Evolutionary conservation across 37 sponge, comb jelly and placozoan genomes (phyloP), one percentile per base, ranked within the genome.

Genomic region (Diacarnus erythraeanus): DNA sequence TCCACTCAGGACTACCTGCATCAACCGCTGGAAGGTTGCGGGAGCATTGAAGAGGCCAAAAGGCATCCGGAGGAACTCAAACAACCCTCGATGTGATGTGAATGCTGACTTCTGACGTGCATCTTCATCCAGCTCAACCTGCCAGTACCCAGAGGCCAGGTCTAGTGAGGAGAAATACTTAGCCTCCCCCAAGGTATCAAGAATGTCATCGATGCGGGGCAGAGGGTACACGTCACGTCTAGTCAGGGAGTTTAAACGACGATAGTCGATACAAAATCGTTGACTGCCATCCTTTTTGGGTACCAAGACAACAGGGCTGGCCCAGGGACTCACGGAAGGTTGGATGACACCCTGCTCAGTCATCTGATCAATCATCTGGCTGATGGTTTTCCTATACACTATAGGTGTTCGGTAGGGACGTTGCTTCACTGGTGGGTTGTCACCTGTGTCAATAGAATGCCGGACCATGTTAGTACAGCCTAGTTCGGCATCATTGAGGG

Each of bases 191-290:
- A n/a, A n/a, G n/a, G n/a, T n/a, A 86, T 70, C n/a, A n/a, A n/a
- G n/a, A n/a, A n/a, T n/a, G n/a, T n/a, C n/a, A n/a, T n/a, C n/a
- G n/a, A n/a, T n/a, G 33, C 71, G 57, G 61, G 71, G 81, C 22
- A 79, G 65, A 33, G 92, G 87, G 44, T 82, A 91, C 2, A 67
- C 79, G 44, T 83, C 92, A 29, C 82, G 86, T 38, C 86, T 90
- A 12, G 83, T 85, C 57, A 76, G 42, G 30, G 69, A 71, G 71
- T 90, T 90, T 15, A 86, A 26, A 6, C 67, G 34, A 35, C 86
- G 41, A 38, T 90, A 86, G 63, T 86, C 91, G 6, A 90, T 72
- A 40, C 91, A 90, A 38, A 90, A 76, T 4, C 87, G 39, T 23
- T 37, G 42, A 5, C 39, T 42, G 17, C 86, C 86, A 71, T 90